Conservation (phyloP, 1,140 invertebrate species). For the Scylla paramamosain region DNA sequence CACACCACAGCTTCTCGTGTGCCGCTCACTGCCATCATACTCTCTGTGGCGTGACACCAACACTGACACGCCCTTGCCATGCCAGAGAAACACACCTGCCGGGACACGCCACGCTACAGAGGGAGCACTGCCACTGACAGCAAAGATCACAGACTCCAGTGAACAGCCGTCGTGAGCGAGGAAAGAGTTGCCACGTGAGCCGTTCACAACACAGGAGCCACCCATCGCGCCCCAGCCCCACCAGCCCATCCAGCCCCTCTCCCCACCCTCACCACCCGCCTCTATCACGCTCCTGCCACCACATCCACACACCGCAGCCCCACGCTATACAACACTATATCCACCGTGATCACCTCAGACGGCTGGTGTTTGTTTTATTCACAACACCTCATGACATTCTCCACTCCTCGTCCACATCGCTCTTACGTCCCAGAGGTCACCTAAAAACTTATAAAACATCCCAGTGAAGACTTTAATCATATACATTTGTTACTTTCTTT, state of each 20-base stretch:
- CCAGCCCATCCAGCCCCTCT: background rate
- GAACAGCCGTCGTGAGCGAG: background rate
- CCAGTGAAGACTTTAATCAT: no score
- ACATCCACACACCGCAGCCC: background rate
- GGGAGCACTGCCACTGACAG: background rate
- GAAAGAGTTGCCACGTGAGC: slow-evolving; percentile 36
- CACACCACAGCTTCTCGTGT: background rate
- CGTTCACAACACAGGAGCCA: background rate
- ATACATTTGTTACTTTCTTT: no score
- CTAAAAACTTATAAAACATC: no score
- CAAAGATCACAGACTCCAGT: background rate
- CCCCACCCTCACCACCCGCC: background rate
- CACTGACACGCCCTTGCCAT: background rate
- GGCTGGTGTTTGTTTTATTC: no score
- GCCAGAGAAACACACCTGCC: background rate
- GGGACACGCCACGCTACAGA: background rate
- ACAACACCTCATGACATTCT: no score
- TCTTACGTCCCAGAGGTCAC: no score
- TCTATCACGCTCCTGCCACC: background rate
- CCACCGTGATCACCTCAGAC: background rate
- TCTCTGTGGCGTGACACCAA: background rate
- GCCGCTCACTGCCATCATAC: background rate
- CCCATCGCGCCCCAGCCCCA: background rate
- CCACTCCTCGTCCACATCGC: no score
- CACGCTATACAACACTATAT: background rate